Percentiles rank a stretch among this genome's conserved stretches.
Evolutionary conservation across 2,888 invertebrate species (phyloP).

Genomic region (Polyommatus iphigenia): DNA sequence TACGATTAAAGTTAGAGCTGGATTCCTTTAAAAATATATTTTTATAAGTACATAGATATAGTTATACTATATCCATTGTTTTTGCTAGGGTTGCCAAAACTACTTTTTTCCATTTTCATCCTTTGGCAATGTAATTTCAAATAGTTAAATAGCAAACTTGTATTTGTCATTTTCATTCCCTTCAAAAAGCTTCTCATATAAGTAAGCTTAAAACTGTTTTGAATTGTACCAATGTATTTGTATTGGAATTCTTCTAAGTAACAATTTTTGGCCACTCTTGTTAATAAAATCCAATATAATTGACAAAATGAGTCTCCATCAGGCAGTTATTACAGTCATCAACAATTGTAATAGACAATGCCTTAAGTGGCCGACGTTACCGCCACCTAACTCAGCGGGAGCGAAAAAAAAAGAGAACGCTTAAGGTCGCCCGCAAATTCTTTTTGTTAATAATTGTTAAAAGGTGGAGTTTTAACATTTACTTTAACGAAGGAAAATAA

Average conservation of each 20-base stretch:
- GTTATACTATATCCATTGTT: background rate
- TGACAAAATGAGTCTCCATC: background rate
- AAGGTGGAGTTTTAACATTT: background rate
- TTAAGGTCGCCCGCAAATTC: slow-evolving; percentile 38
- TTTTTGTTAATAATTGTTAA: slow-evolving; percentile 20
- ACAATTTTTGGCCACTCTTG: background rate
- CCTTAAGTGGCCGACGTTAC: slow-evolving; percentile 73
- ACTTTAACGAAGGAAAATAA: background rate
- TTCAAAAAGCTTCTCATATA: background rate
- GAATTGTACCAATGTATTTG: background rate
- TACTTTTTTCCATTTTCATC: too few species aligned
- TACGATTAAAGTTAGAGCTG: background rate
- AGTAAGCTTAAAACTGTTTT: background rate
- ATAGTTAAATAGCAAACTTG: background rate
- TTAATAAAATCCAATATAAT: background rate
- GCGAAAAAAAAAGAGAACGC: slow-evolving; percentile 80
- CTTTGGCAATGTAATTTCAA: background rate
- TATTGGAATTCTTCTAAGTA: background rate
- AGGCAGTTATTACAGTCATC: slow-evolving; percentile 63
- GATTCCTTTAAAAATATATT: background rate
- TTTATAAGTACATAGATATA: background rate
- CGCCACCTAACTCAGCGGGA: slow-evolving; percentile 72
- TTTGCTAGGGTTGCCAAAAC: background rate
- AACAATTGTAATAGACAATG: slow-evolving; percentile 66
- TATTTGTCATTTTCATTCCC: background rate